Base-by-base conservation (phyloP, 2,888 invertebrate genomes). In the Cinara cedri region DNA sequence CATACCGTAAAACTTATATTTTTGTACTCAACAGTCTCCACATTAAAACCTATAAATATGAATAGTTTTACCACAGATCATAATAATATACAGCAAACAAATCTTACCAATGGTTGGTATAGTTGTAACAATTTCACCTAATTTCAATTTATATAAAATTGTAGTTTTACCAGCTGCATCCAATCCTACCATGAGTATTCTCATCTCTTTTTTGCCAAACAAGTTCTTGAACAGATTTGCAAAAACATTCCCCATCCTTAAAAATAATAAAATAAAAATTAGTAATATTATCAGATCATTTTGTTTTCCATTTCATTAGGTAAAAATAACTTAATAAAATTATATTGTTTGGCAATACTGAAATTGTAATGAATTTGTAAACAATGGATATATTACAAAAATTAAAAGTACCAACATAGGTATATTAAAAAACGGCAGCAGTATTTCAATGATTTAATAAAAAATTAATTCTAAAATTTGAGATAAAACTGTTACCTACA, bases 141-240 rank as follows among this genome's bases (percentile, higher is more conserved):
- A 89, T 87, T 98, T 98, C 85, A 98, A 87, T 88, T 98, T 98
- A 87, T 98, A 98, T 83, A 98, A 89, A 87, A 96, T 96, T 66
- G 98, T 98, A 0, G 98, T 98, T 90, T 98, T 98, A 83, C 98
- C 98, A 84, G 98, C 98, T 83, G 98, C 98, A 88, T 98, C 98
- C 74, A 98, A 89, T 51, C 98, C 98, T 83, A 98, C 96, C 98
- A 98, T 98, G 89, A 98, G 90, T 92, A 98, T 98, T 90, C 99
- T 94, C 98, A 99, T 98, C 90, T 99, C 98, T 87, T 98, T 98
- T 90, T 98, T 99, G 90, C 99, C 98, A 89, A 99, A 98, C 85
- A 99, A 94, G 90, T 97, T 95, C 91, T 96, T 96, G 90, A 99
- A 98, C 88, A 99, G 90, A 89, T 93, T 95, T 86, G 95, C 93